Percentiles rank a stretch among this genome's conserved stretches.
Evolutionary conservation across 1,140 invertebrate genomes (phyloP).

Genomic region (Diorhabda carinulata): DNA sequence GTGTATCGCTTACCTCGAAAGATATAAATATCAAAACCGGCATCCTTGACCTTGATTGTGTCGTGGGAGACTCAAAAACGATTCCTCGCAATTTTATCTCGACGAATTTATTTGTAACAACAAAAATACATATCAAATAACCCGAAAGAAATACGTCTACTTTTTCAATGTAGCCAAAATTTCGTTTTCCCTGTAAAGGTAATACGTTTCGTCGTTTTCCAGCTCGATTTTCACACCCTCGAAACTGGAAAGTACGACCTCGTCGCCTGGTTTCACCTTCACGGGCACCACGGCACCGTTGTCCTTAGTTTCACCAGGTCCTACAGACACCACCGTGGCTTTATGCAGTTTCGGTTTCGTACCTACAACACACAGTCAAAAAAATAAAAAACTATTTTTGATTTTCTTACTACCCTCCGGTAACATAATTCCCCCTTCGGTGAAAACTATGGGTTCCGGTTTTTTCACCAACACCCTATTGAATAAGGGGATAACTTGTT

Average conservation of each 20-base stretch:
- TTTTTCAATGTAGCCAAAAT: conserved; percentile 32
- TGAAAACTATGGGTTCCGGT: conserved; percentile 20
- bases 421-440: conserved; percentile 33
- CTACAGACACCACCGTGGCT: conserved; percentile 34
- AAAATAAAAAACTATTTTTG: not conserved
- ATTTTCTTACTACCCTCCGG: conserved; percentile 24
- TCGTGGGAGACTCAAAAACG: too few species aligned
- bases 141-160: conserved; percentile 5
- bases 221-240: conserved; percentile 29
- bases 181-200: conserved; percentile 33
- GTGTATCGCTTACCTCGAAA: too few species aligned
- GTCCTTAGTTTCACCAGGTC: conserved; percentile 28
- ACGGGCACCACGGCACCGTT: conserved; percentile 29
- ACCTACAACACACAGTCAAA: too few species aligned
- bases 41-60: too few species aligned
- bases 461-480: conserved; percentile 33
- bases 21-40: too few species aligned
- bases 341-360: conserved; percentile 13
- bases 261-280: conserved; percentile 29
- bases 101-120: not conserved
- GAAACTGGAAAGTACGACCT: conserved; percentile 35
- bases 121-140: not conserved
- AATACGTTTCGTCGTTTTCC: conserved; percentile 28
- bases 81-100: too few species aligned
- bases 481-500: conserved; percentile 27